Evolutionary conservation across 2,888 invertebrate genomes (phyloP), one percentile per base, ranked within the genome.

Genomic region (Brachyopa scutellaris): DNA sequence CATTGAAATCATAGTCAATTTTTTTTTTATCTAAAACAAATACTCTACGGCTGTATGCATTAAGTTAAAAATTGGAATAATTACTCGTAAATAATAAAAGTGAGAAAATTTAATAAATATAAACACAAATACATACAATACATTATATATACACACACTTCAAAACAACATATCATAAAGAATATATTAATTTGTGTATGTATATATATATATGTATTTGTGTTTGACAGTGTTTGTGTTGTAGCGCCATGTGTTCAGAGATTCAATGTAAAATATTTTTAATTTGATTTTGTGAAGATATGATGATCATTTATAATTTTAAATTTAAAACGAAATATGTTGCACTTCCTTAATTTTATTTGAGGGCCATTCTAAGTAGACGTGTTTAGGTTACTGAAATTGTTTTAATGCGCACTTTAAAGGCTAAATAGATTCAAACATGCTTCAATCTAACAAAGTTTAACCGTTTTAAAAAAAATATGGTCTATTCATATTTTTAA

Each of bases 181-280:
- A 9, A 49, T 38, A 51, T 9, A 23, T 6, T 4, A 49, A 1
- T 33, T 6, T 45, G 1, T 62, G 26, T 23, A 62, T 47, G 15
- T 42, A 11, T 38, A 57, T 29, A 26, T 7, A 33, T 51, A 31
- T 17, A 23, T 49, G 6, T n/a, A 19, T 33, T 36, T 49, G 49
- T 64, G 47, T 49, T 15, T 66, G 29, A 38, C 23, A 45, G 64
- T 74, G 45, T 49, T 57, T 66, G 66, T 74, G 73, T 66, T 57
- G 57, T 51, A 17, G 42, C 49, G 73, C 67, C 74, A 74, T 74
- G 74, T 59, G 57, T 66, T 67, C 49, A 67, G 51, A 38, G 26
- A 51, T 31, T 51, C 19, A 40, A 47, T 57, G 29, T 42, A 66
- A 66, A 66, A 55, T 66, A 40, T n/a, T n/a, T 57, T 57, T 23